A percentile compares a stretch with the other conserved stretches of the same genome.
Evolutionary conservation across 2,113 vertebrate species (phyloP).

Genomic region (Charadrius vociferus): DNA sequence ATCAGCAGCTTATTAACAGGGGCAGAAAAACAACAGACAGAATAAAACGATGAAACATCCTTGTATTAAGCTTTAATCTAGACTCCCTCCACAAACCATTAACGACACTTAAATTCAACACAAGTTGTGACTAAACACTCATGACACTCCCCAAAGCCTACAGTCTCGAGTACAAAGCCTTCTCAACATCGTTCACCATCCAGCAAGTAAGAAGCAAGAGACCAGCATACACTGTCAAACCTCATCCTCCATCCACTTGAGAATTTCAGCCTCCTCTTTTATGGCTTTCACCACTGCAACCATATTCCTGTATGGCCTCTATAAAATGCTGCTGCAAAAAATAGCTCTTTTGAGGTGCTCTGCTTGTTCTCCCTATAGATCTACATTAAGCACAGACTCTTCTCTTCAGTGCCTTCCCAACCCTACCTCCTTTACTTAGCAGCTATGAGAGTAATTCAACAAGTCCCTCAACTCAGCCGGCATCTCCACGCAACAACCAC

Average conservation of each 20-base stretch:
- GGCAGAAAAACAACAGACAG: background rate
- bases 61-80: background rate
- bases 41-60: background rate
- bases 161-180: background rate
- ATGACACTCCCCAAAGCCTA: background rate
- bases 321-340: background rate
- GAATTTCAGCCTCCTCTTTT: background rate
- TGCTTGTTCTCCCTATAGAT: background rate
- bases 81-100: background rate
- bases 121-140: background rate
- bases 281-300: background rate
- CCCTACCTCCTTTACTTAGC: background rate
- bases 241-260: background rate
- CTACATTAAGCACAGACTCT: background rate
- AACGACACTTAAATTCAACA: background rate
- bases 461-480: background rate
- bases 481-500: background rate
- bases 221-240: background rate
- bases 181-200: background rate
- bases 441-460: background rate
- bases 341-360: background rate
- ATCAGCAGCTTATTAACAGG: background rate
- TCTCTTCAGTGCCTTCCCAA: background rate
- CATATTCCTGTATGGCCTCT: background rate
- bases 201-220: background rate